A percentile compares a stretch with the other conserved stretches of the same genome.
Evolutionary conservation across 2,797 vertebrate species (phyloP).

Genomic region (Pipistrellus kuhlii): DNA sequence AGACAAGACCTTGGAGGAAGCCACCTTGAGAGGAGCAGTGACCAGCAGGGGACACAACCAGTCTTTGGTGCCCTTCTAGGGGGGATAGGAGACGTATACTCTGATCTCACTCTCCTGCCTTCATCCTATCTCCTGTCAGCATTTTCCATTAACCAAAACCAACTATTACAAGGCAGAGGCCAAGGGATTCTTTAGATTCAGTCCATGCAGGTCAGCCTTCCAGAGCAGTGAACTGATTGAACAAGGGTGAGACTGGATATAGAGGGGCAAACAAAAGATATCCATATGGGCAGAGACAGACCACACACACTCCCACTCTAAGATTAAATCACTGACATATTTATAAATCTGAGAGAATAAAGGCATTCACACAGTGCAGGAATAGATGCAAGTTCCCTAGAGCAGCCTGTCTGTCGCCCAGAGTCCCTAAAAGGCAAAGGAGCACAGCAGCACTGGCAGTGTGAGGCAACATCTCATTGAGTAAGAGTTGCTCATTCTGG

Average conservation of each 20-base stretch:
- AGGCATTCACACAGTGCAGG: not conserved
- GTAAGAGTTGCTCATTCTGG: constrained; percentile 19
- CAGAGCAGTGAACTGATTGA: not conserved
- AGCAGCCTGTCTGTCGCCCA: not conserved
- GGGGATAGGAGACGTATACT: not conserved
- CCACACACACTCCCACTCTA: not conserved
- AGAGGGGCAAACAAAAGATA: not conserved
- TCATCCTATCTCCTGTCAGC: not conserved
- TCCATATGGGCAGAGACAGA: not conserved
- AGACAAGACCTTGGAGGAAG: not conserved
- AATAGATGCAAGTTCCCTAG: not conserved
- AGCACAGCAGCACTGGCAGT: not conserved
- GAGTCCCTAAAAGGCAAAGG: not conserved
- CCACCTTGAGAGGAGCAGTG: not conserved
- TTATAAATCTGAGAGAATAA: not conserved
- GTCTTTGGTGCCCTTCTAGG: not conserved
- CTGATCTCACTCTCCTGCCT: not conserved
- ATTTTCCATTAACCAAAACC: constrained; percentile 1
- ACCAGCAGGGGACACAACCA: not conserved
- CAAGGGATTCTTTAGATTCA: not conserved
- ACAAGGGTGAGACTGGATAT: not conserved
- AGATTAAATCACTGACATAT: not conserved
- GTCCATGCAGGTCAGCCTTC: not conserved
- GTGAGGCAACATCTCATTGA: not conserved
- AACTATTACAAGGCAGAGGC: not conserved